Base-by-base conservation (phyloP, 2,888 invertebrate species). In the Molorchus minor region DNA sequence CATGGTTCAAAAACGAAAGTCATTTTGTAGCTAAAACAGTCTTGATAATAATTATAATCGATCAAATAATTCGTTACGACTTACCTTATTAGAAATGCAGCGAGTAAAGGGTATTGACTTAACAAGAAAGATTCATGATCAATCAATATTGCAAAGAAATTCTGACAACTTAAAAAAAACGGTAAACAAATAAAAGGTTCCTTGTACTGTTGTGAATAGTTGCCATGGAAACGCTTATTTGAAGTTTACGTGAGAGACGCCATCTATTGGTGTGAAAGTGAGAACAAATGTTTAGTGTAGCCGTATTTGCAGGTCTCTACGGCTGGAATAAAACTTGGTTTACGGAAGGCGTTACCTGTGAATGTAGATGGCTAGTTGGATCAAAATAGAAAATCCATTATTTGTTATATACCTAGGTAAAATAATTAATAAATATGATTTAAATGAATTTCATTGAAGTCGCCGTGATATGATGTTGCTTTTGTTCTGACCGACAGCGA, bases 131-230 rank as follows among this genome's bases (percentile, higher is more conserved):
- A 45, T 35, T 43, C 52, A 38, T 51, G 55, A 62, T 52, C 49
- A 51, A 62, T 52, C 49, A 43, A 52, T 46, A 41, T 46, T 45
- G 38, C 21, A 46, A 2, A 19, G 1, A 25, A 40, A 43, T 54
- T 61, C 2, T 61, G 58, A 56, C 64, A 61, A 58, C 43, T 47
- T 55, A n/a, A 30, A 45, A 33, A 21, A 33, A 57, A 53, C 67
- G 67, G 70, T 71, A 68, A 71, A 70, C 65, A 71, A 70, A 66
- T n/a, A n/a, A n/a, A n/a, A n/a, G 40, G 46, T 40, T 52, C 36
- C 36, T 40, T 45, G 36, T 45, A 38, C 64, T 61, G 68, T 68
- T 68, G 47, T 46, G 35, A 64, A 43, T 25, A 35, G 71, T 74
- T 67, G 57, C 63, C 49, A 70, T 69, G 66, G 71, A 29, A 58